Percentiles rank a stretch among this genome's conserved stretches.
Conservation (phyloP, 2,113 vertebrate species). For the Tamias sibiricus region DNA sequence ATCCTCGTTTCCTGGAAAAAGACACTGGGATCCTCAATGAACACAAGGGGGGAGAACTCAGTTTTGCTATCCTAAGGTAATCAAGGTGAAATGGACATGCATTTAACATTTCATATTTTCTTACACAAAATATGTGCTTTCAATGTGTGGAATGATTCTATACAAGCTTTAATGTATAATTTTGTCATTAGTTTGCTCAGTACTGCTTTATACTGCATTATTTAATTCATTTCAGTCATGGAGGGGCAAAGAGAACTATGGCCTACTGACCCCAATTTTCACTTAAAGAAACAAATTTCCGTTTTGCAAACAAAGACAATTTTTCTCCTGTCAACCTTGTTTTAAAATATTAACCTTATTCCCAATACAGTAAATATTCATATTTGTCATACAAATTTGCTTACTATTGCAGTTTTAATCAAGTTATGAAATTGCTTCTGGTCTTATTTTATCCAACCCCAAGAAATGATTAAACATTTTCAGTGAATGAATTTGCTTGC, state of each 20-base stretch:
- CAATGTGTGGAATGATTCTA: conserved; percentile 61
- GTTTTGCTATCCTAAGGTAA: conserved; percentile 45
- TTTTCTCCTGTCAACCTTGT: conserved; percentile 92
- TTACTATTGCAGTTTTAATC: conserved; percentile 80
- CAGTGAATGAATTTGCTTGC: conserved; percentile 53
- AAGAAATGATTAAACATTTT: conserved; percentile 75
- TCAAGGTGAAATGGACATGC: not conserved
- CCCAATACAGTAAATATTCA: conserved; percentile 83
- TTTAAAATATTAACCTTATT: conserved; percentile 91
- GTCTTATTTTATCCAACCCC: conserved; percentile 71
- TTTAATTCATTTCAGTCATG: conserved; percentile 90
- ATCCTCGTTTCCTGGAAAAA: conserved; percentile 23
- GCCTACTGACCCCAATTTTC: conserved; percentile 90
- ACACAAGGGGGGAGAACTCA: not conserved
- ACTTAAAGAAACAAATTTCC: conserved; percentile 91
- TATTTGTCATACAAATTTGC: conserved; percentile 84
- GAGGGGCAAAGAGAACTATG: conserved; percentile 83
- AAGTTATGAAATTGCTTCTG: conserved; percentile 80
- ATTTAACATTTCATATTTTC: conserved; percentile 62
- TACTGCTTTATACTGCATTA: conserved; percentile 82
- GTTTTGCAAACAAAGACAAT: conserved; percentile 90
- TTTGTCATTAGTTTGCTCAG: conserved; percentile 83
- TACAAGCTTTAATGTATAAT: conserved; percentile 69
- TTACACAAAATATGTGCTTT: conserved; percentile 52
- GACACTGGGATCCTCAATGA: conserved; percentile 9